phyloP scores from a whole-genome alignment of 2,797 vertebrate genomes.

The Poeciliopsis infans region DNA sequence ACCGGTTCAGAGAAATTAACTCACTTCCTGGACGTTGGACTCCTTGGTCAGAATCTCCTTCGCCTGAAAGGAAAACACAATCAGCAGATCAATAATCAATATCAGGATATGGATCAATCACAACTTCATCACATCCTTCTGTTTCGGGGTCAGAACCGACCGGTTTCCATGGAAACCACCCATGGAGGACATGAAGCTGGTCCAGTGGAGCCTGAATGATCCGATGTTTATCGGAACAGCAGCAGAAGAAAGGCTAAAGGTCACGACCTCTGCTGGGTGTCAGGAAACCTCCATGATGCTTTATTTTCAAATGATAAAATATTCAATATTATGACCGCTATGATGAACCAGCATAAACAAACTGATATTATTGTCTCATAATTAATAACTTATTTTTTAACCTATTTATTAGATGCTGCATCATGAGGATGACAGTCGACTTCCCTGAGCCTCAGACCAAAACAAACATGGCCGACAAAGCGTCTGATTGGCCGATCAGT shows the following conservation, averaged over 20 bases:
- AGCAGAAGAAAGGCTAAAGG: background rate
- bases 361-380: no score
- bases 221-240: background rate
- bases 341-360: no score
- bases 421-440: background rate
- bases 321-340: background rate
- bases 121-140: background rate
- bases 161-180: background rate
- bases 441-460: background rate
- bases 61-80: conserved; percentile 76
- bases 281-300: background rate
- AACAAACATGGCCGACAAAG: background rate
- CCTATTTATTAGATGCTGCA: background rate
- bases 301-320: background rate
- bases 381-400: no score
- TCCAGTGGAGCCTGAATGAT: no score
- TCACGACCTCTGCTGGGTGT: background rate
- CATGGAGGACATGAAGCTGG: no score
- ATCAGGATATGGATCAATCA: background rate
- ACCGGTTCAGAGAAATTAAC: background rate
- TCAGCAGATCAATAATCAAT: background rate
- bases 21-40: conserved; percentile 94
- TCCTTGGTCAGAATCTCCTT: conserved; percentile 98
- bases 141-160: background rate
- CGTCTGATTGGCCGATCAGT: background rate